Base-by-base conservation (phyloP, 2,113 vertebrate genomes). In the Malurus elegans region DNA sequence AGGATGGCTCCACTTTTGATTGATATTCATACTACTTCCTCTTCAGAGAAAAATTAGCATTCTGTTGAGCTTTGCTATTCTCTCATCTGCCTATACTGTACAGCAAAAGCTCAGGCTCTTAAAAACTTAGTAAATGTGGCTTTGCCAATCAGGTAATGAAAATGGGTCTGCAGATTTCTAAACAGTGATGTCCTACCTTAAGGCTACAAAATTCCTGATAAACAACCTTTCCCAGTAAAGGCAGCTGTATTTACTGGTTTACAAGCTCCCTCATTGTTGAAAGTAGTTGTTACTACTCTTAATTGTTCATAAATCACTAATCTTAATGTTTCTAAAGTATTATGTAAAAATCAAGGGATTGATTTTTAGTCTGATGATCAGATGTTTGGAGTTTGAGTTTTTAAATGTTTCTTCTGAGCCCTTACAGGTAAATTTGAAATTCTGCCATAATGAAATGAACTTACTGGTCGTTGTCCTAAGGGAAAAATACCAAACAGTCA, bases 401-500 rank as follows among this genome's bases (percentile, higher is more conserved):
- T 78, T 50, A 44, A 31, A 61, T 54, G 32, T 74, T 92, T 70
- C 16, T 92, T 14, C 38, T 60, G 36, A 78, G 31, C 56, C 5
- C 6, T 67, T 80, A 56, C 4, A 56, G 38, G 48, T 48, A 47
- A 66, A 80, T 73, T 47, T 28, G 12, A 67, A 88, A 40, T 44
- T 83, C 28, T 47, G 16, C 47, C 79, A 20, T 31, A 56, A 72
- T 57, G 5, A 85, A 80, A 51, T 87, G 3, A 76, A 62, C 5
- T 24, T 60, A 5, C 19, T 53, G 8, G 4, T 65, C 76, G 38
- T 72, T 44, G 26, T 14, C 50, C 32, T 57, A 12, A 57, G 23
- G 11, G 14, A 29, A 14, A 45, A 40, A n/a, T 25, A 5, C 0
- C 5, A 45, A 56, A 4, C 13, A n/a, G 3, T 1, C 5, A 44